Evolutionary conservation across 2,113 vertebrate species (phyloP), one percentile per base, ranked within the genome.

Genomic region (Platysternon megacephalum): DNA sequence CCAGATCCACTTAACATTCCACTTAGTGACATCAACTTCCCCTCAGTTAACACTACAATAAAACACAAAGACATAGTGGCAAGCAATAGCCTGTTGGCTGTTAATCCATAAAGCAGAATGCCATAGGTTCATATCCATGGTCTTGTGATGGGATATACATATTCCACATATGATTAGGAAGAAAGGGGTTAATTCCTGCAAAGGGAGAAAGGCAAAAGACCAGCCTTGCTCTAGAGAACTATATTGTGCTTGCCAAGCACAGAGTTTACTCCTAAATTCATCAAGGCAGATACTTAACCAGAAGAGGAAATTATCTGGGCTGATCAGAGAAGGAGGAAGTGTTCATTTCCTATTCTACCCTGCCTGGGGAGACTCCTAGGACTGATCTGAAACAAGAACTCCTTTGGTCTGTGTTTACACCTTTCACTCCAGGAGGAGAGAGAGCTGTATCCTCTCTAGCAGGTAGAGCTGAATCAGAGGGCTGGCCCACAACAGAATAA

Each of bases 151-250:
- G 22, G 24, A 28, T 58, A 46, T 44, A 42, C 39, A 28, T 42
- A 86, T 89, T 53, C 84, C 83, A 85, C 5, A 0, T 88, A 39
- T 74, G 14, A 52, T 65, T 46, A 3, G 81, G 3, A 42, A 55
- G 74, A 85, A 93, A 88, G 28, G 6, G 53, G 72, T 88, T 83
- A 4, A 56, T 93, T 86, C 56, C n/a, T 72, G 16, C 6, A 91
- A 85, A 95, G 32, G 2, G n/a, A 78, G 11, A 35, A 4, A 32
- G 51, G 39, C 5, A 90, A 16, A 8, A 84, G 29, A 82, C 39
- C 11, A 28, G 4, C 4, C 55, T 68, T 82, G 14, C 46, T 42
- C 16, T 46, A 32, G n/a, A 72, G 4, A 90, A 4, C 12, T 48
- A 72, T 85, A 53, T 7, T 1, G 6, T n/a, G 11, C 44, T 58